Conservation (phyloP, 2,797 vertebrate genomes). For the Spinibarbus caldwelli region DNA sequence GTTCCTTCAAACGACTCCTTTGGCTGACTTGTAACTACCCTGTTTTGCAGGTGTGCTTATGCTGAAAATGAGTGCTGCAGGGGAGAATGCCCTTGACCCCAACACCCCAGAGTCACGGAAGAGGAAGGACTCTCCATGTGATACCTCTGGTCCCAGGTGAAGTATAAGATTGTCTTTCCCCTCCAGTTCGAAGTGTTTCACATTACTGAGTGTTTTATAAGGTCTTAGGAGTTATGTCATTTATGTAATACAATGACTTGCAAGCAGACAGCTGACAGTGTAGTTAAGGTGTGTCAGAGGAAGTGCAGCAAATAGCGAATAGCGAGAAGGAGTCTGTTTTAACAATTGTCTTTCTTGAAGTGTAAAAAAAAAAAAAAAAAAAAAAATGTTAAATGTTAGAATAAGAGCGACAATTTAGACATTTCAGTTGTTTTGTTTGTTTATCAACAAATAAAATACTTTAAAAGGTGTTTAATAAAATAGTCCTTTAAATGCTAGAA, state of each 20-base stretch:
- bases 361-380: background rate
- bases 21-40: background rate
- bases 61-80: conserved; percentile 93
- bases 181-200: background rate
- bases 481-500: background rate
- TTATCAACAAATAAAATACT: background rate
- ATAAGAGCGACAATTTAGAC: background rate
- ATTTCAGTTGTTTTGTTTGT: background rate
- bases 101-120: conserved; percentile 88
- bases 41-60: conserved; percentile 81
- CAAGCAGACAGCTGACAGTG: background rate
- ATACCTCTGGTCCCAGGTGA: conserved; percentile 90
- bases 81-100: conserved; percentile 90
- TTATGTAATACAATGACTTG: background rate
- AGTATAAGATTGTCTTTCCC: conserved; percentile 18
- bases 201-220: background rate
- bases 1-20: background rate
- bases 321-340: no score
- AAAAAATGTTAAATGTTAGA: background rate
- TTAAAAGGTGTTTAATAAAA: background rate
- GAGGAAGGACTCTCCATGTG: conserved; percentile 91
- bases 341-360: background rate
- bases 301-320: background rate
- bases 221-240: background rate
- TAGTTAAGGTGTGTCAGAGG: background rate